Percentiles rank a stretch among this genome's conserved stretches.
Conservation (phyloP, 2,113 vertebrate genomes). For the Bagarius yarrelli region DNA sequence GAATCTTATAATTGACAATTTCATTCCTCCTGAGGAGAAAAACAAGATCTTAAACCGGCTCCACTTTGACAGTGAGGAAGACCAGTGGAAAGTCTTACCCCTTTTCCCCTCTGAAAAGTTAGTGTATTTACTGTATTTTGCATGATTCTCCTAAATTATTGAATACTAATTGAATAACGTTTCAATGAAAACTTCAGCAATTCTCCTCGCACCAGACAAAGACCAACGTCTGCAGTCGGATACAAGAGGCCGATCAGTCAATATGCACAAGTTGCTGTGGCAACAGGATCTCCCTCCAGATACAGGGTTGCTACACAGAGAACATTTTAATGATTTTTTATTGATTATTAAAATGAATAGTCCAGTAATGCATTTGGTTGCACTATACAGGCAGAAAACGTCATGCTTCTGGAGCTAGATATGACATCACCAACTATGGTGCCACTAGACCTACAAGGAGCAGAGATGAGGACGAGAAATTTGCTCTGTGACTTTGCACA, state of each 20-base stretch:
- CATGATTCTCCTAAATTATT: not conserved
- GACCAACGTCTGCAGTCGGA: slow-evolving; percentile 86
- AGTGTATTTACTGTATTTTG: slow-evolving; percentile 48
- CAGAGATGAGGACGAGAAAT: slow-evolving; percentile 66
- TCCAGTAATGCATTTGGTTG: not conserved
- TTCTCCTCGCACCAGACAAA: slow-evolving; percentile 78
- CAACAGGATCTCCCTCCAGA: slow-evolving; percentile 82
- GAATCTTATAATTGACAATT: slow-evolving; percentile 94
- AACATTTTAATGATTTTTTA: not conserved
- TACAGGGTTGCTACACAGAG: slow-evolving; percentile 79
- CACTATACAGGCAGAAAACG: slow-evolving; percentile 86
- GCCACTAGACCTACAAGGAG: slow-evolving; percentile 73
- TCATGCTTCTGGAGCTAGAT: slow-evolving; percentile 92
- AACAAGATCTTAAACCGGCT: slow-evolving; percentile 95
- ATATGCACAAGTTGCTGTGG: slow-evolving; percentile 80
- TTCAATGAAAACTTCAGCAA: slow-evolving; percentile 53
- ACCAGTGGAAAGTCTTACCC: slow-evolving; percentile 90
- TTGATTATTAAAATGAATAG: not conserved
- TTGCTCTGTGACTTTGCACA: slow-evolving; percentile 47
- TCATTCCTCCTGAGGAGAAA: slow-evolving; percentile 93
- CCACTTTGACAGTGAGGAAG: slow-evolving; percentile 88
- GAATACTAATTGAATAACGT: not conserved
- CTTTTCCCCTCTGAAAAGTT: slow-evolving; percentile 81
- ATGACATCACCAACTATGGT: slow-evolving; percentile 79
- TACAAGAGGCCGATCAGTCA: slow-evolving; percentile 95